Conservation (phyloP, 2,113 vertebrate genomes). For the Conger conger region DNA sequence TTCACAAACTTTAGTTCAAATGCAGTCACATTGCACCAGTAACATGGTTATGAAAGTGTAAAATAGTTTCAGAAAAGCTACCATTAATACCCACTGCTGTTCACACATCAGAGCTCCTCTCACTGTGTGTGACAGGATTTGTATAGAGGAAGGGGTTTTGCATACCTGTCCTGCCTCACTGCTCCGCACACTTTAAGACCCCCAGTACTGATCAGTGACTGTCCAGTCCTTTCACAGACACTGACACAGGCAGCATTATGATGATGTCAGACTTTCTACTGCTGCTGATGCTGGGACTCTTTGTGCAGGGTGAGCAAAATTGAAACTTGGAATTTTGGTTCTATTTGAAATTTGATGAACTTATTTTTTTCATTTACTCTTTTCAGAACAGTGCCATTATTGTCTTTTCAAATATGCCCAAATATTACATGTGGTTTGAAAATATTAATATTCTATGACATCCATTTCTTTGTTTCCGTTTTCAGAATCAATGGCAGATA, state of each 20-base stretch:
- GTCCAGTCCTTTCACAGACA: constrained; percentile 30
- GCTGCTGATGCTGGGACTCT: constrained; percentile 23
- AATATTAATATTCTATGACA: neutral
- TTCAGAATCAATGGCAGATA: no score
- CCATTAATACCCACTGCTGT: neutral
- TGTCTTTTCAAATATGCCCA: no score
- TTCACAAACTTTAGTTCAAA: no score
- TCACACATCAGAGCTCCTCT: neutral
- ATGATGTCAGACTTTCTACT: constrained; percentile 24
- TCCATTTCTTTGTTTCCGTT: no score
- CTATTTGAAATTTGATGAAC: neutral
- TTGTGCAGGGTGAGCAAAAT: constrained; percentile 17
- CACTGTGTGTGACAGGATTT: constrained; percentile 1
- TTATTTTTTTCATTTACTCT: neutral
- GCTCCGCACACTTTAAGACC: constrained; percentile 28
- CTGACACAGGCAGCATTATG: constrained; percentile 31
- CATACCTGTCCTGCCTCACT: constrained; percentile 24
- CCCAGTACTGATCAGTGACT: constrained; percentile 29
- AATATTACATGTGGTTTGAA: neutral
- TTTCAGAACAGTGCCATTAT: neutral
- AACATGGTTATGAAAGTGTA: no score
- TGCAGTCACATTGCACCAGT: no score
- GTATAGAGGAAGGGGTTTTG: neutral
- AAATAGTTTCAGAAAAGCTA: no score
- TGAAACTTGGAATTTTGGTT: neutral